Evolutionary conservation across 2,113 vertebrate genomes (phyloP).

Genomic region (Ciconia boyciana): DNA sequence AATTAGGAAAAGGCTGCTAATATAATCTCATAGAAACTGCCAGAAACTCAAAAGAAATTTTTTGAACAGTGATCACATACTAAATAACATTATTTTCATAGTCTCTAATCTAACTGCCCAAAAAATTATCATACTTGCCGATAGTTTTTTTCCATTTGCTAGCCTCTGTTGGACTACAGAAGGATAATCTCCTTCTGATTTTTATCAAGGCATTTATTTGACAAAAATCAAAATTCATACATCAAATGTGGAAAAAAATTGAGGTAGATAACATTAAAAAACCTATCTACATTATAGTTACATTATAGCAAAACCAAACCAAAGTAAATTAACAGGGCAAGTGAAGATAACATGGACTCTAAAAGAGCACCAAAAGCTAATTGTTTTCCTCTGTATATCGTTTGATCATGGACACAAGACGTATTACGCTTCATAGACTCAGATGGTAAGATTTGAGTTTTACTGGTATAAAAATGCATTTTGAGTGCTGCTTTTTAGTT

Average conservation of each 20-base stretch:
- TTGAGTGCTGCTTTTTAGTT: background rate
- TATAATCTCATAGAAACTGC: background rate
- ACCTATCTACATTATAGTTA: background rate
- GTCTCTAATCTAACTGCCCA: background rate
- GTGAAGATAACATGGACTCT: background rate
- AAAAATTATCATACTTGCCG: background rate
- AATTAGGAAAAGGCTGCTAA: background rate
- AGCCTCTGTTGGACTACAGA: background rate
- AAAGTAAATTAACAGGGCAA: background rate
- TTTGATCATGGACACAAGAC: background rate
- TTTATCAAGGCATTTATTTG: background rate
- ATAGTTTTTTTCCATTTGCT: background rate
- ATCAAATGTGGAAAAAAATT: background rate
- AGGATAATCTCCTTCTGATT: background rate
- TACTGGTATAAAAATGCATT: background rate
- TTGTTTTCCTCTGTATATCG: background rate
- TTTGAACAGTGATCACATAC: background rate
- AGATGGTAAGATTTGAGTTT: background rate
- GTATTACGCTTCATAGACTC: background rate
- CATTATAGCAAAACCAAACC: background rate
- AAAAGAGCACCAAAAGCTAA: background rate
- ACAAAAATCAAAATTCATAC: background rate
- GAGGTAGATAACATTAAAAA: background rate
- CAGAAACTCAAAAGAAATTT: background rate
- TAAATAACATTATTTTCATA: background rate